These are phyloP conservation scores for Pemphredon lugubris DNA, from an alignment of 2,888 invertebrate genomes.

Conservation along the genomic window DNA sequence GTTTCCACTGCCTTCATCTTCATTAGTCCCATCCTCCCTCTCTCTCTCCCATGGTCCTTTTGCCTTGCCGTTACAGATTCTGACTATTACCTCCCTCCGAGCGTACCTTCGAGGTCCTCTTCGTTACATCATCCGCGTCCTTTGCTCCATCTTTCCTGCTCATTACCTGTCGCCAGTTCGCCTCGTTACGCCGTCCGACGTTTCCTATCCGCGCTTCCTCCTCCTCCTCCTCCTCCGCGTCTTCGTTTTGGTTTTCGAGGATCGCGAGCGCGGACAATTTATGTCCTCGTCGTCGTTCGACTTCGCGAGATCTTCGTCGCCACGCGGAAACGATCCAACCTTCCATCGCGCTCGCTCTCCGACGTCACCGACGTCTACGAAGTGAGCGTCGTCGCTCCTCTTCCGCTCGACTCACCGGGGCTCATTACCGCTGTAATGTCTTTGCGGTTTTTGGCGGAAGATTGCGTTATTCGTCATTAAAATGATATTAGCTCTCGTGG, in stretches of 20 bases:
- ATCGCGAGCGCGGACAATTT: constrained; percentile 3
- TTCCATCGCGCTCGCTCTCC: neutral
- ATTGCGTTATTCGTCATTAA: constrained; percentile 61
- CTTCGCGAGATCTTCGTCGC: neutral
- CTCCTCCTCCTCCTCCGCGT: neutral
- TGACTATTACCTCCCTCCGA: neutral
- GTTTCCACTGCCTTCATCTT: constrained; percentile 30
- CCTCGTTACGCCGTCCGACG: constrained; percentile 15
- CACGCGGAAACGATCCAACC: neutral
- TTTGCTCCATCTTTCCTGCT: constrained; percentile 4
- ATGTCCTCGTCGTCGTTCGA: constrained; percentile 2
- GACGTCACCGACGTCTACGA: neutral
- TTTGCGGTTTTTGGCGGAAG: constrained; percentile 49
- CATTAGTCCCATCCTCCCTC: constrained; percentile 15
- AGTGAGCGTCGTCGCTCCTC: constrained; percentile 7
- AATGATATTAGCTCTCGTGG: constrained; percentile 51
- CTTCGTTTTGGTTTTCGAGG: constrained; percentile 5
- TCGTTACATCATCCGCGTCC: neutral
- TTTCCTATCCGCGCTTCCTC: constrained; percentile 8
- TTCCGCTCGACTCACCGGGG: constrained; percentile 26
- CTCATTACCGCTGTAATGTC: constrained; percentile 51
- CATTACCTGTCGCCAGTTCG: constrained; percentile 15
- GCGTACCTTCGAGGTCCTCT: neutral
- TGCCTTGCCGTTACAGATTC: constrained; percentile 12
- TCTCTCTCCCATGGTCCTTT: neutral